Evolutionary conservation across 2,797 vertebrate species (phyloP), one percentile per base, ranked within the genome.

Genomic region (Pangasius djambal): DNA sequence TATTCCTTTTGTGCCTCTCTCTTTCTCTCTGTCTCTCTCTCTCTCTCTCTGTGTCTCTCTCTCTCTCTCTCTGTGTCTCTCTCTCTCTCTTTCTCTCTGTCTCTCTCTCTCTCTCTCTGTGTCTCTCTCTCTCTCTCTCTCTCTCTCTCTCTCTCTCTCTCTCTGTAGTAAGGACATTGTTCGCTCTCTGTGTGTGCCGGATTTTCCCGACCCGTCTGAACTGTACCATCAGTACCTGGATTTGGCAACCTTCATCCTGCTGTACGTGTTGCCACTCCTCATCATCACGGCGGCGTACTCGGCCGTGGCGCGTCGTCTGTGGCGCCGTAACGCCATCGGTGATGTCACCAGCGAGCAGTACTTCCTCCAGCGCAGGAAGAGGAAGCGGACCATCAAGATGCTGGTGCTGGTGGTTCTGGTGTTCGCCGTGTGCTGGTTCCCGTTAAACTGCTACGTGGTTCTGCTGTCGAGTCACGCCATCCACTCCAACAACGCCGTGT

Each of bases 201-300:
- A 98, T 93, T 99, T 99, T 89, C 98, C 98, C 0, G 97, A 99
- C 91, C 98, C 98, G 0, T 97, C 98, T 4, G 97, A 98, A 28
- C 94, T 98, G 89, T 98, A 98, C 91, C 98, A 97, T 97, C 97
- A 98, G 94, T 99, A 97, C 90, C 96, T 98, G 1, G 98, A 99
- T 93, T 93, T 99, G 91, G 93, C 97, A 15, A 99, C 98, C 87
- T 99, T 99, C 90, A 89, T 97, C 84, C 92, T 99, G 31, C 97
- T 99, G 13, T 99, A 99, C 4, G 93, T 99, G 86, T 94, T 99
- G 18, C 98, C 98, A 0, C 97, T 99, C 25, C 90, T 98, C 89
- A 96, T 98, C 93, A 98, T 99, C 94, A 97, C 97, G 0, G 96
- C 94, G 16, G 97, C 97, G 89, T 99, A 99, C 0, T 13, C 95